Conservation (phyloP, 53 echinoderm and acorn worm genomes). For the Apostichopus leukothele region DNA sequence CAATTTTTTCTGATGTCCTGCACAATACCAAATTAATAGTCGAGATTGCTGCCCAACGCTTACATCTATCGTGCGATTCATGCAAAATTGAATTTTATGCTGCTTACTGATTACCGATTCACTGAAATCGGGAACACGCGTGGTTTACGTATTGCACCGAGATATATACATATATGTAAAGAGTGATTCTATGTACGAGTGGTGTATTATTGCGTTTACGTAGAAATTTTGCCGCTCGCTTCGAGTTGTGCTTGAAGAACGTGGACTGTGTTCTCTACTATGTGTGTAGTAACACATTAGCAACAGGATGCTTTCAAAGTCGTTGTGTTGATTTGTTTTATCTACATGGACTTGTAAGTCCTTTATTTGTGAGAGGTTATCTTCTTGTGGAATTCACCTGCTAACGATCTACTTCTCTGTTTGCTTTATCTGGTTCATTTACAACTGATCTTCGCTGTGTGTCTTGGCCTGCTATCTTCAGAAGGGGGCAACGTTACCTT, state of each 20-base stretch:
- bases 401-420: no score
- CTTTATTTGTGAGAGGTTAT: neutral
- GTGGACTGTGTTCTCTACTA: neutral
- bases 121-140: constrained; percentile 10
- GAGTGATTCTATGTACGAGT: neutral
- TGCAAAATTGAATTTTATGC: constrained; percentile 41
- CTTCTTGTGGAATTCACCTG: neutral
- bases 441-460: neutral
- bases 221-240: constrained; percentile 14
- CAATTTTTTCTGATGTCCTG: neutral
- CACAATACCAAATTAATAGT: constrained; percentile 24
- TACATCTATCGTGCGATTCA: constrained; percentile 23
- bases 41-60: constrained; percentile 12
- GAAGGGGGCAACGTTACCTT: neutral
- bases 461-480: neutral
- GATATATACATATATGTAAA: neutral
- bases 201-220: constrained; percentile 4
- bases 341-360: neutral
- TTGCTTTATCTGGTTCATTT: no score
- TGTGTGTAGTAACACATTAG: neutral
- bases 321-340: neutral
- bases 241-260: constrained; percentile 5
- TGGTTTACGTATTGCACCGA: constrained; percentile 15
- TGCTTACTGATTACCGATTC: constrained; percentile 31
- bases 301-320: neutral